Evolutionary conservation across 2,113 vertebrate genomes (phyloP).

Genomic region (Pomatostomus ruficeps): DNA sequence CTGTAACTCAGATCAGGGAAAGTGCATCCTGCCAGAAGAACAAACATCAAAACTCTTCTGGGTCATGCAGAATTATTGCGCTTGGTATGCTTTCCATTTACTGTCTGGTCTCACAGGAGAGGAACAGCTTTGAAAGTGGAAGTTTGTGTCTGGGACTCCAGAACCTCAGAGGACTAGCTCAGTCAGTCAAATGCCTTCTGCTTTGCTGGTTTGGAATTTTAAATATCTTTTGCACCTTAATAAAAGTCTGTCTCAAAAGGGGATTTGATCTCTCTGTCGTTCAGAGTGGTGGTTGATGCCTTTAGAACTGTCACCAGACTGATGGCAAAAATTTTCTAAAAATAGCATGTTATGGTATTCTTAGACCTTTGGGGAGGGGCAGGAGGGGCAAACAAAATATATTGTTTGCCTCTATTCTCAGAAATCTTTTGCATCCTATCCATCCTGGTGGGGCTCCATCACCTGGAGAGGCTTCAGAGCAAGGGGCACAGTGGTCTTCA

Average conservation of each 20-base stretch:
- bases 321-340: not conserved
- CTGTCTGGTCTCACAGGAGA: not conserved
- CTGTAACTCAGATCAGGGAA: constrained; percentile 25
- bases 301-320: not conserved
- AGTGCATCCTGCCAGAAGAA: constrained; percentile 18
- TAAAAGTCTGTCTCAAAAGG: not conserved
- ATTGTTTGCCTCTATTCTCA: not conserved
- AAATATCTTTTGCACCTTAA: not conserved
- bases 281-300: not conserved
- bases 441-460: not conserved
- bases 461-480: not conserved
- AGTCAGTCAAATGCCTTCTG: not conserved
- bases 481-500: not conserved
- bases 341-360: not conserved
- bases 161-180: not conserved
- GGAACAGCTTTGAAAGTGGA: not conserved
- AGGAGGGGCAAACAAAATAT: too few species aligned
- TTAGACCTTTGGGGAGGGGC: not conserved
- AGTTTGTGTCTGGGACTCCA: not conserved
- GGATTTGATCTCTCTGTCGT: not conserved
- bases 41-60: constrained; percentile 23
- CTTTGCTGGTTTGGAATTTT: not conserved
- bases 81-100: not conserved
- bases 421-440: not conserved
- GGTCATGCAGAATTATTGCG: not conserved